A percentile compares a stretch with the other conserved stretches of the same genome.
Conservation (phyloP, 1,140 invertebrate genomes). For the Hesperophylax magnus region DNA sequence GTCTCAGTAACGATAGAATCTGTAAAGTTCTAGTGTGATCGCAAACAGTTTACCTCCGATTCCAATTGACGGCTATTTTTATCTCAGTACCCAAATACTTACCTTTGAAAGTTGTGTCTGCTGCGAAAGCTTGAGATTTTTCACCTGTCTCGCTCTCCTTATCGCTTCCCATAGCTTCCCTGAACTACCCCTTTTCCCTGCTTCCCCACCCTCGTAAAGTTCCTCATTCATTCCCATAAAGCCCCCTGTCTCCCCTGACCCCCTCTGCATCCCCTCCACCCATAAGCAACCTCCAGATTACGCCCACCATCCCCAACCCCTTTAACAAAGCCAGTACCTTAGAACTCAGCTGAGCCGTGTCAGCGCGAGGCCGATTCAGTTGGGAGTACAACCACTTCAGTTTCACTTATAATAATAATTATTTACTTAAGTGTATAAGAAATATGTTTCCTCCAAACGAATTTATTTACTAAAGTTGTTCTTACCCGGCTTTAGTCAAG, state of each 20-base stretch:
- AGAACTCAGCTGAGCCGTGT: too few relatives aligned
- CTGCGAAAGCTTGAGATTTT: not conserved
- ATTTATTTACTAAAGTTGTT: too few relatives aligned
- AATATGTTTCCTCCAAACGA: too few relatives aligned
- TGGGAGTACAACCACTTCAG: too few relatives aligned
- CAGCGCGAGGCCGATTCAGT: too few relatives aligned
- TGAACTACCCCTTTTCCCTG: not conserved
- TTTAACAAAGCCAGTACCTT: too few relatives aligned
- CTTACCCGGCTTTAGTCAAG: too few relatives aligned
- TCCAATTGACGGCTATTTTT: slow-evolving; percentile 2
- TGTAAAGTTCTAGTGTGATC: too few relatives aligned
- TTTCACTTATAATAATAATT: too few relatives aligned
- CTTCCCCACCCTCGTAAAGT: not conserved
- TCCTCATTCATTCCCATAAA: slow-evolving; percentile 38
- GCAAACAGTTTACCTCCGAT: not conserved
- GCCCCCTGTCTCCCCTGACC: not conserved
- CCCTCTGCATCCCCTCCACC: not conserved
- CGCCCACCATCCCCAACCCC: too few relatives aligned
- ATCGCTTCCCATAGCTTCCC: not conserved
- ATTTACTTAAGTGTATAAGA: too few relatives aligned
- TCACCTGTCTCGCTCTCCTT: slow-evolving; percentile 22
- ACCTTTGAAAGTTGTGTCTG: not conserved
- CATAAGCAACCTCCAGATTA: not conserved
- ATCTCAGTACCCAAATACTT: not conserved
- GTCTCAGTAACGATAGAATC: too few relatives aligned